Conservation (phyloP, 92 coral and sea anemone species). For the Porites rus region DNA sequence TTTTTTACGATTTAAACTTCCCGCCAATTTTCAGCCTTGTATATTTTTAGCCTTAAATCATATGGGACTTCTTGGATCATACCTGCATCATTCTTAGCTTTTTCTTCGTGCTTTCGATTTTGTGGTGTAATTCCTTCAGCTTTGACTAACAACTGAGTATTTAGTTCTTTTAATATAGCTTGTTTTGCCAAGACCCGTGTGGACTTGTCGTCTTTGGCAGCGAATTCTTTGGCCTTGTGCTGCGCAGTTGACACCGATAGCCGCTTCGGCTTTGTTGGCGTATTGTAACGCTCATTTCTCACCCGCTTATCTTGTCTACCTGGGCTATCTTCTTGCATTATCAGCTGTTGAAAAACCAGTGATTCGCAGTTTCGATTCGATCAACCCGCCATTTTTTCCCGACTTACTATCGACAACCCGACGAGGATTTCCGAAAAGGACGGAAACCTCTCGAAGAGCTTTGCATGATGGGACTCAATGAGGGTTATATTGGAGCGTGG, state of each 20-base stretch:
- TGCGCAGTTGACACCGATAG: constrained; percentile 65
- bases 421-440: constrained; percentile 12
- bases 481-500: not conserved
- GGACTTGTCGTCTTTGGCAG: constrained; percentile 80
- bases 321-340: constrained; percentile 67
- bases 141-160: constrained; percentile 64
- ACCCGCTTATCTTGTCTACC: constrained; percentile 45
- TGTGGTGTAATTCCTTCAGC: constrained; percentile 69
- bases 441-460: constrained; percentile 8
- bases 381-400: constrained; percentile 64
- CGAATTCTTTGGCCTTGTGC: constrained; percentile 75
- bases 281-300: constrained; percentile 77
- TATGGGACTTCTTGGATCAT: constrained; percentile 9
- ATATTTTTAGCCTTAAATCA: not conserved
- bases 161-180: constrained; percentile 82
- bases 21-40: constrained; percentile 27
- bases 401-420: not conserved
- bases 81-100: constrained; percentile 54
- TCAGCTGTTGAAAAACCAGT: not conserved
- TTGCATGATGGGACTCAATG: constrained; percentile 34
- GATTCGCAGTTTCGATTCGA: not conserved
- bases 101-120: constrained; percentile 35
- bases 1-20: constrained; percentile 32
- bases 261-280: constrained; percentile 70
- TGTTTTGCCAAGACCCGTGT: constrained; percentile 88